phyloP scores from a whole-genome alignment of 2,797 vertebrate genomes.

The Artibeus lituratus region DNA sequence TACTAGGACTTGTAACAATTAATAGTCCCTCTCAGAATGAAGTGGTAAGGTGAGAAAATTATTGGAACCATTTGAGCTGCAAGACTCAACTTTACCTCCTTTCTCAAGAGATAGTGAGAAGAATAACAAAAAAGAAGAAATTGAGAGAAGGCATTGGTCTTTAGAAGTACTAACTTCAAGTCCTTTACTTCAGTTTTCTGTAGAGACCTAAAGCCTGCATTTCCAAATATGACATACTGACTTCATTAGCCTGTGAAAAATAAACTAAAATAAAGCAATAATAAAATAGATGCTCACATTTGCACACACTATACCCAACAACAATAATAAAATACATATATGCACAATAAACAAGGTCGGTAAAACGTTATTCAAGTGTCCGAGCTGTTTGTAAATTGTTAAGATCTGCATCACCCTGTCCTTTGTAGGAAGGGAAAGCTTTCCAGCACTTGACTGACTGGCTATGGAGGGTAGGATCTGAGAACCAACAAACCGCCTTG shows the following conservation, averaged over 20 bases:
- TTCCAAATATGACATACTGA: background rate
- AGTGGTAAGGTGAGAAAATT: slow-evolving; percentile 7
- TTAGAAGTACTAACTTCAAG: background rate
- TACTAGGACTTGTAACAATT: background rate
- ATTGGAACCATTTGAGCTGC: background rate
- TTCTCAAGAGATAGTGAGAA: background rate
- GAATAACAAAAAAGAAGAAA: background rate
- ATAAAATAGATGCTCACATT: background rate
- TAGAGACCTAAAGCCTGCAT: background rate
- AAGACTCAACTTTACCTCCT: background rate
- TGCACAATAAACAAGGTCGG: background rate
- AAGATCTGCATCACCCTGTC: background rate
- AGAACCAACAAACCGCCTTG: background rate
- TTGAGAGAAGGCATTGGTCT: background rate
- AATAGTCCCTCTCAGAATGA: background rate
- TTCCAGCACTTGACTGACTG: background rate
- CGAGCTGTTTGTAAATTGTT: background rate
- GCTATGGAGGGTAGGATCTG: accelerated
- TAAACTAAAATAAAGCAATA: background rate
- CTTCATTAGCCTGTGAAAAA: background rate
- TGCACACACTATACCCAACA: background rate
- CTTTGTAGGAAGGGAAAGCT: background rate
- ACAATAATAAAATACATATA: background rate
- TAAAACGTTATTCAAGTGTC: background rate
- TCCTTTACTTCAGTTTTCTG: background rate